Evolutionary conservation across 2,113 vertebrate species (phyloP).

Genomic region (Heptranchias perlo): DNA sequence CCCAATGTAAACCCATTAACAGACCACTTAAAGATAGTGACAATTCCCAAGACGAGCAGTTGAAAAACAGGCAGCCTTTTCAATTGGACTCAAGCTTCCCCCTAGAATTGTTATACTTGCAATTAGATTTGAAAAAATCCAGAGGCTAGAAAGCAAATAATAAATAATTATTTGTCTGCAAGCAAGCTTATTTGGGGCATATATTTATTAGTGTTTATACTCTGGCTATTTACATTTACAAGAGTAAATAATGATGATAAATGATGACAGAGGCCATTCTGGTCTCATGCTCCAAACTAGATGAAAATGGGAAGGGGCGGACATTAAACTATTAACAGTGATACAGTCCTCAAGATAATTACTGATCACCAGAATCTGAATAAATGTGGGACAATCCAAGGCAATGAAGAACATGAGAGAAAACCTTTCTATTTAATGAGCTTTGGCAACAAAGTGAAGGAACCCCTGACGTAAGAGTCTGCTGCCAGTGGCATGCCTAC

Average conservation of each 20-base stretch:
- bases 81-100: not conserved
- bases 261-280: constrained; percentile 5
- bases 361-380: not conserved
- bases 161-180: constrained; percentile 3
- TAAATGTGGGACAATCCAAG: constrained; percentile 9
- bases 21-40: constrained; percentile 2
- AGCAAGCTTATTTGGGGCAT: not conserved
- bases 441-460: not conserved
- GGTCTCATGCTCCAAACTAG: not conserved
- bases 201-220: not conserved
- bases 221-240: not conserved
- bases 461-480: not conserved
- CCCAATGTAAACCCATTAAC: not conserved
- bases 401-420: not conserved
- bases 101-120: not conserved
- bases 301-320: not conserved
- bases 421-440: constrained; percentile 13
- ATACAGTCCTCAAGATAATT: not conserved
- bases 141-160: not conserved
- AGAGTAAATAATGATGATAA: constrained; percentile 1
- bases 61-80: not conserved
- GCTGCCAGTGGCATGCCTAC: not conserved
- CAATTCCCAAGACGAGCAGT: not conserved
- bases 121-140: not conserved
- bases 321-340: not conserved